Base-by-base conservation (phyloP, 2,797 vertebrate genomes). In the Yasuhikotakia modesta region DNA sequence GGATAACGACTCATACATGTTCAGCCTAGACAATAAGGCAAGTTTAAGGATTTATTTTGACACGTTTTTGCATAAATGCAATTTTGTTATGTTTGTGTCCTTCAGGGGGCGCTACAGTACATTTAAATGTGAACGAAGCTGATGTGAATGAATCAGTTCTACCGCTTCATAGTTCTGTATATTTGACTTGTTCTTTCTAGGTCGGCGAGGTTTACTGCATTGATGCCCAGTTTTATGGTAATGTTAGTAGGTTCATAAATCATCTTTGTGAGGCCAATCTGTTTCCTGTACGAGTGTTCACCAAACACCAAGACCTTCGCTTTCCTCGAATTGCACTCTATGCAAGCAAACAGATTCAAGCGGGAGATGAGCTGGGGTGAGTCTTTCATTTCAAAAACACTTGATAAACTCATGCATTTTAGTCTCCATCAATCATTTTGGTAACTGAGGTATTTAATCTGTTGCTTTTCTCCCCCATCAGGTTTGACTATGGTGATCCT, bases 11-110 rank as follows among this genome's bases (percentile, higher is more conserved):
- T 95, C 96, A 0, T 99, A 96, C 85, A 95, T 99, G 86, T 99
- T 99, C 21, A 96, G 97, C 80, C 93, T 99, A 14, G 96, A 98
- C 87, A 97, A 98, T 86, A 98, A 98, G 95, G 97, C 97, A 91
- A 80, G 0, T 70, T 39, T 53, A 66, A 12, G 1, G 8, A 10
- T 10, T 43, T 43, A 10, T 60, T 30, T 19, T 61, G 3, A 10
- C 17, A 52, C 21, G 4, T 1, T 8, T 53, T 12, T 66, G 6
- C 43, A 5, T 5, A 39, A 52, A 50, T 73, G 5, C 1, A 58
- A 58, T 12, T n/a, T 8, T 5, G 61, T 50, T 45, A 45, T 21
- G 12, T 13, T n/a, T 53, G 11, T 64, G 57, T 8, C 76, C 67
- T 73, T 61, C 43, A 78, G 77, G 61, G 46, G 73, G 79, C 55